Percentiles rank a stretch among this genome's conserved stretches.
Evolutionary conservation across 2,888 invertebrate species (phyloP).

Genomic region (Keiferia lycopersicella): DNA sequence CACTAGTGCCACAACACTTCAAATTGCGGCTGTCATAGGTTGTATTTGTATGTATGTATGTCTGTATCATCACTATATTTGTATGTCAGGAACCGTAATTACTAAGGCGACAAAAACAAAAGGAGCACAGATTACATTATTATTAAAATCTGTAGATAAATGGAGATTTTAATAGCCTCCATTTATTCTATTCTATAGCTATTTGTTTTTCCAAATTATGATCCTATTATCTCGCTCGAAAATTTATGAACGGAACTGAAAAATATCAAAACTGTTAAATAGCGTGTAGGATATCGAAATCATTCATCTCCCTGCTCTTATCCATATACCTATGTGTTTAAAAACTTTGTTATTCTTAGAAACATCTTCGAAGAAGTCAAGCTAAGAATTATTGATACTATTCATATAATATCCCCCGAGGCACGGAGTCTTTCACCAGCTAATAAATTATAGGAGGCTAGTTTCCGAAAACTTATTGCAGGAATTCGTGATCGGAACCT

Average conservation of each 20-base stretch:
- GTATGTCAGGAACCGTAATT: too few relatives aligned
- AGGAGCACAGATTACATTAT: neutral
- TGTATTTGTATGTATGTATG: too few relatives aligned
- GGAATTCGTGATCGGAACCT: slow-evolving; percentile 18
- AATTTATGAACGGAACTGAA: too few relatives aligned
- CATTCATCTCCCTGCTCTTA: too few relatives aligned
- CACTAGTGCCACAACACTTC: too few relatives aligned
- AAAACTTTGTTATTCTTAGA: too few relatives aligned
- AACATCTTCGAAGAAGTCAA: neutral
- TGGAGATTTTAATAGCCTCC: neutral
- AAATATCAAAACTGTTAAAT: too few relatives aligned
- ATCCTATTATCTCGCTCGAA: neutral
- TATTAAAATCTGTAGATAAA: neutral
- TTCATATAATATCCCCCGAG: neutral
- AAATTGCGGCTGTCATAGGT: too few relatives aligned
- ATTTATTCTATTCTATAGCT: neutral
- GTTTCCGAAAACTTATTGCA: slow-evolving; percentile 17
- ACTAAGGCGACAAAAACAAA: neutral
- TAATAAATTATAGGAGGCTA: slow-evolving; percentile 19
- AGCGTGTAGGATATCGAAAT: too few relatives aligned
- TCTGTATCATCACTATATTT: too few relatives aligned
- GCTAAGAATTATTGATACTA: neutral
- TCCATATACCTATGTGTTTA: too few relatives aligned
- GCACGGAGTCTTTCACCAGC: slow-evolving; percentile 4
- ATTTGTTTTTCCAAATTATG: neutral